A percentile compares a stretch with the other conserved stretches of the same genome.
phyloP scores from a whole-genome alignment of 2,797 vertebrate genomes.

The Sarcoramphus papa region DNA sequence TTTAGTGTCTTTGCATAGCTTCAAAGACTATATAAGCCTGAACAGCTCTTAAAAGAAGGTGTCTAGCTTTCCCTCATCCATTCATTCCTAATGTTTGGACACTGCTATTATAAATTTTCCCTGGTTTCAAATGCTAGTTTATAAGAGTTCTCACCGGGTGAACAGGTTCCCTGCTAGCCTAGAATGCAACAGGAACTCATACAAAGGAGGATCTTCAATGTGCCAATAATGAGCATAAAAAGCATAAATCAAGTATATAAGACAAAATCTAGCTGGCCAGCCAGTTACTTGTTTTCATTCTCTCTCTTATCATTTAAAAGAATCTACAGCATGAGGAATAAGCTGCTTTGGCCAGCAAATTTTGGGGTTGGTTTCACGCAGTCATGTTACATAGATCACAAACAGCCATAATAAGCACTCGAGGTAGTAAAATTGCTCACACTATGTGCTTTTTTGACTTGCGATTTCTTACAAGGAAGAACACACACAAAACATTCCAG shows the following conservation, averaged over 20 bases:
- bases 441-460: background rate
- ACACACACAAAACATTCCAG: background rate
- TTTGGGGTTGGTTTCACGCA: background rate
- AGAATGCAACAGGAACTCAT: background rate
- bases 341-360: background rate
- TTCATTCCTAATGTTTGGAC: background rate
- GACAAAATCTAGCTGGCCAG: background rate
- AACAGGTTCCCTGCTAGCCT: background rate
- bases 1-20: background rate
- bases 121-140: background rate
- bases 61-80: rapidly evolving
- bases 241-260: background rate
- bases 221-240: background rate
- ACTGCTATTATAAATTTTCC: background rate
- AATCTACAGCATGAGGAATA: background rate
- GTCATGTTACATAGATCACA: background rate
- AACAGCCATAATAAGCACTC: background rate
- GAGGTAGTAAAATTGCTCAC: background rate
- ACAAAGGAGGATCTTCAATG: background rate
- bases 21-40: background rate
- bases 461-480: background rate
- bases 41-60: background rate
- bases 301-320: background rate
- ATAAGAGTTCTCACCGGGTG: background rate
- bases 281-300: background rate